These are phyloP conservation scores for Simalia tracyae DNA, from an alignment of 2,797 vertebrate genomes.

Conservation along the genomic window DNA sequence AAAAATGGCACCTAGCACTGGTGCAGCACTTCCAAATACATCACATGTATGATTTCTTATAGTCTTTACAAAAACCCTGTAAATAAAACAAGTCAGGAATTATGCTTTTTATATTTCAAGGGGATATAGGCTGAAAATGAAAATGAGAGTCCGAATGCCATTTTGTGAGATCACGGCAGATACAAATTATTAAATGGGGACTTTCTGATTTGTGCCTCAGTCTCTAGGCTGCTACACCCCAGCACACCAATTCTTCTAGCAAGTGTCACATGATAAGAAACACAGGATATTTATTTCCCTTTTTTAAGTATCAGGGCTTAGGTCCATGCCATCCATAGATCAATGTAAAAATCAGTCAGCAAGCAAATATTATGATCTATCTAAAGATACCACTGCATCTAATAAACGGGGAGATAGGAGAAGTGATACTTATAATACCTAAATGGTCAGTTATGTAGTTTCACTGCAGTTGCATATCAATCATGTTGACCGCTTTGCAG, in stretches of 20 bases:
- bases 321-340: background rate
- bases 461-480: background rate
- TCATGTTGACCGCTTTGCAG: background rate
- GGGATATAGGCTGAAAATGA: background rate
- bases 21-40: background rate
- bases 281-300: background rate
- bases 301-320: background rate
- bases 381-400: background rate
- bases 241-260: background rate
- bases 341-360: background rate
- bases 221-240: background rate
- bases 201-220: background rate
- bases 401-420: background rate
- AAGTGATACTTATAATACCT: background rate
- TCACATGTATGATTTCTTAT: background rate
- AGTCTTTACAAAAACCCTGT: background rate
- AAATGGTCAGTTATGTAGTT: background rate
- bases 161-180: background rate
- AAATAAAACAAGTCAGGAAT: background rate
- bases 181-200: background rate
- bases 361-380: background rate
- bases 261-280: background rate
- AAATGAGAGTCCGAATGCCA: background rate
- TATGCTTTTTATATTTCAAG: background rate
- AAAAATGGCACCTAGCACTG: background rate